phyloP scores from a whole-genome alignment of 2,113 vertebrate genomes.

The Eolophus roseicapilla region DNA sequence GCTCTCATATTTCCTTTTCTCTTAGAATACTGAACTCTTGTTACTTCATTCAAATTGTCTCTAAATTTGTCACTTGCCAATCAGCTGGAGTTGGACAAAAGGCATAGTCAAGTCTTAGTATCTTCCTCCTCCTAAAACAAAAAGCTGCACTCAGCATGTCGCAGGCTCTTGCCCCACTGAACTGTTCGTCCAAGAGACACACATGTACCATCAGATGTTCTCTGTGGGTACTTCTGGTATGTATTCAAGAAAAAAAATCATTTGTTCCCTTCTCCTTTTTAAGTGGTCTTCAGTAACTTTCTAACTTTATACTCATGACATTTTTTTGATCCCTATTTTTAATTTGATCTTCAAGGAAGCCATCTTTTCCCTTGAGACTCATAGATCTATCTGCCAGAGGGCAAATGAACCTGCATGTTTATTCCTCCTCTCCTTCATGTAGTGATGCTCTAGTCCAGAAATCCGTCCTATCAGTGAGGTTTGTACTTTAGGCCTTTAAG shows the following conservation, averaged over 20 bases:
- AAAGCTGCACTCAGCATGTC: background rate
- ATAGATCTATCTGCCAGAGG: background rate
- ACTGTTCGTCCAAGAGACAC: background rate
- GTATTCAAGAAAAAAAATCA: background rate
- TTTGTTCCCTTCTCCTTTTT: background rate
- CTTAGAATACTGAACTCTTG: background rate
- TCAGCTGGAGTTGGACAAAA: background rate
- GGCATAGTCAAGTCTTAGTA: background rate
- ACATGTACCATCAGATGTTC: too few relatives aligned
- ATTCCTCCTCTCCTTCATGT: background rate
- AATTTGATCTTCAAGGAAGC: background rate
- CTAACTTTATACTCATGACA: background rate
- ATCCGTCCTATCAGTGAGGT: background rate
- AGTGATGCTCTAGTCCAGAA: background rate
- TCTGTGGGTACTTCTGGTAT: background rate
- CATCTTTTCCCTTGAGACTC: background rate
- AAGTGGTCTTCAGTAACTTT: background rate
- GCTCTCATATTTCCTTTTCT: background rate
- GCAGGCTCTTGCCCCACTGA: background rate
- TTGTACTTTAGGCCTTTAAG: background rate
- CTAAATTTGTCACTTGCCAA: background rate
- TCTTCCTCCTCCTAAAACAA: background rate
- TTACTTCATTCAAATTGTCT: background rate
- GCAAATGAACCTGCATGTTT: background rate
- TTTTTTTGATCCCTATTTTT: background rate